Base-by-base conservation (phyloP, 1,140 invertebrate genomes). In the Doryteuthis pealeii region DNA sequence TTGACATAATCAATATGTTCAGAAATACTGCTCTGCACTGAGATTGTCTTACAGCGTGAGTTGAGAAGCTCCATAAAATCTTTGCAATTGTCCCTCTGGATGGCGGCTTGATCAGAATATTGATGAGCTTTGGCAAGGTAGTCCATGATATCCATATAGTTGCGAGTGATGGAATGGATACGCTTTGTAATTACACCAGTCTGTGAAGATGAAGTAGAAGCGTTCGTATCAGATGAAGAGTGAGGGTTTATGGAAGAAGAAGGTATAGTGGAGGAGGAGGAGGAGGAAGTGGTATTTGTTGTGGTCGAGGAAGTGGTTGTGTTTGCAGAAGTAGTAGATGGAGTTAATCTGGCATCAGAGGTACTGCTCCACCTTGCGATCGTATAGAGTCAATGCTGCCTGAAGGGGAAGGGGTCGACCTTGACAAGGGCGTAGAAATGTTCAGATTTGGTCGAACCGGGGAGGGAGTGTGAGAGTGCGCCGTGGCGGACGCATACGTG, bases 321-420 rank as follows among this genome's bases (percentile, higher is more conserved):
- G n/a, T n/a, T n/a, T n/a, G n/a, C n/a, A 28, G 54, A 62, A 18
- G 10, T 22, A 6, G 54, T 18, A n/a, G 54, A 62, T n/a, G 54
- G 54, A 5, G 54, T 62, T 62, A 62, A 28, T 62, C 54, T 62
- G 18, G 54, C 54, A 62, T 62, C 54, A 2, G 54, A 62, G 5
- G 54, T 28, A 6, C 26, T 62, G 26, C 54, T 62, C 26, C n/a
- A n/a, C 54, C 54, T 6, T 62, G 54, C 26, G 54, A 62, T n/a
- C 54, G 54, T 62, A 62, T 62, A n/a, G 54, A 62, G 54, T 62
- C 54, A 62, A 62, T 62, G 54, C 54, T 62, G 54, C 54, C 54
- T 62, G 54, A 62, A n/a, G 54, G 54, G 18, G 54, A 62, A 62
- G 54, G 54, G 54, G 54, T 62, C 5, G 54, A 62, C 26, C 54